These are phyloP conservation scores for Myiothlypis coronata DNA, from an alignment of 2,797 vertebrate genomes.

Conservation along the genomic window DNA sequence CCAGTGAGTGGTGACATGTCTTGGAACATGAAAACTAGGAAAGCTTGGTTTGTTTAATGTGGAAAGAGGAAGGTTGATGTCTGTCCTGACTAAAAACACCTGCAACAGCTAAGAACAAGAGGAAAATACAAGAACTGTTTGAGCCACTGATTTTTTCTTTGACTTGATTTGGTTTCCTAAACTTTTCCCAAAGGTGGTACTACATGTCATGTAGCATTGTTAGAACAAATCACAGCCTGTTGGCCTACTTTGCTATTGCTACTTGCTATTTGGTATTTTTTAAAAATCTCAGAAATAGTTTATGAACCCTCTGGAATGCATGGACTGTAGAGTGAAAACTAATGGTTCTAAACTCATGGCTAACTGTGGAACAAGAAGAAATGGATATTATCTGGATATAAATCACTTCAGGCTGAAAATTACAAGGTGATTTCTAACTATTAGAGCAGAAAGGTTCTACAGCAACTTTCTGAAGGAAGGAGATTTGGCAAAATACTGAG, in stretches of 20 bases:
- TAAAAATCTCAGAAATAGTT: not conserved
- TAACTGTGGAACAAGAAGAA: not conserved
- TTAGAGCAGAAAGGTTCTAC: not conserved
- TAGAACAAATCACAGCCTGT: not conserved
- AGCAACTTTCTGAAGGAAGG: not conserved
- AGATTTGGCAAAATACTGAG: not conserved
- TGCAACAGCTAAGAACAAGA: not conserved
- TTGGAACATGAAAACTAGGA: not conserved
- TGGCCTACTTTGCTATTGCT: not conserved
- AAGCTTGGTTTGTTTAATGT: not conserved
- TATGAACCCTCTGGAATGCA: not conserved
- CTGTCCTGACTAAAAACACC: not conserved
- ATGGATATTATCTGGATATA: not conserved
- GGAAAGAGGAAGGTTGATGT: not conserved
- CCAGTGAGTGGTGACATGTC: rapidly evolving
- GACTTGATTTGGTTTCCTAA: not conserved
- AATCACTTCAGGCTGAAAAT: slow-evolving; percentile 14
- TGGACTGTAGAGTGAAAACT: not conserved
- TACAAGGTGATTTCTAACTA: not conserved
- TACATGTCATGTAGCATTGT: not conserved
- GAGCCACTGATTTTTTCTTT: not conserved
- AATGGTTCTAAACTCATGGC: not conserved
- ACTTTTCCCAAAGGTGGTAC: not conserved
- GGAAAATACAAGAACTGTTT: not conserved
- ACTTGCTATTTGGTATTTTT: not conserved